Evolutionary conservation across 2,113 vertebrate genomes (phyloP).

Genomic region (Chloroceryle aenea): DNA sequence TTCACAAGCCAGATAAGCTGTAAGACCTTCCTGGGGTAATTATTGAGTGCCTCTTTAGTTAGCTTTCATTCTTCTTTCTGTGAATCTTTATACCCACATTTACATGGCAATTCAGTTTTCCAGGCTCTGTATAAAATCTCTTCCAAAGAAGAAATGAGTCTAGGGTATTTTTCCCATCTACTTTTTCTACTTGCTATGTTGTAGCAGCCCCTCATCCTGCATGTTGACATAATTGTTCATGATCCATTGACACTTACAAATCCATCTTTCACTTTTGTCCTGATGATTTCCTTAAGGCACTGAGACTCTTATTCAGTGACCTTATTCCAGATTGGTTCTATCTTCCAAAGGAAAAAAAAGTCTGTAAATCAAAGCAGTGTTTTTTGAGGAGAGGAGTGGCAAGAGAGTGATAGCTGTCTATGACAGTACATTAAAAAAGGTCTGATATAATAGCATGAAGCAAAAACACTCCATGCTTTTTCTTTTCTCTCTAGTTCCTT

Average conservation of each 20-base stretch:
- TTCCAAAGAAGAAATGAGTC: background rate
- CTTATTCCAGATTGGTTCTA: background rate
- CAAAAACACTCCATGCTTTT: background rate
- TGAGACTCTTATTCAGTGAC: background rate
- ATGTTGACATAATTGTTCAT: accelerated
- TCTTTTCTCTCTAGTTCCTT: accelerated
- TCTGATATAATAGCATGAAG: background rate
- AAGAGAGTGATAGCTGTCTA: background rate
- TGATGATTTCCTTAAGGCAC: background rate
- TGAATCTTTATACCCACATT: background rate
- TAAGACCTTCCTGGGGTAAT: background rate
- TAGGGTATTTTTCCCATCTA: background rate
- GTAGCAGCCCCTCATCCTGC: background rate
- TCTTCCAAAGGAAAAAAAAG: background rate
- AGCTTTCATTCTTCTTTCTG: background rate
- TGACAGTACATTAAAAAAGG: background rate
- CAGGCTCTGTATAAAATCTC: background rate
- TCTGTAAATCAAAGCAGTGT: background rate
- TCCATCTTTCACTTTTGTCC: background rate
- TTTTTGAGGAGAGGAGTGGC: background rate
- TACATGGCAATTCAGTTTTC: background rate
- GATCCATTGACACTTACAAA: background rate
- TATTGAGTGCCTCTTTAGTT: background rate
- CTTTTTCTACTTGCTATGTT: background rate
- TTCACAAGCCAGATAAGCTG: background rate